Conservation (phyloP, 2,113 vertebrate species). For the Cephalopholis sonnerati region DNA sequence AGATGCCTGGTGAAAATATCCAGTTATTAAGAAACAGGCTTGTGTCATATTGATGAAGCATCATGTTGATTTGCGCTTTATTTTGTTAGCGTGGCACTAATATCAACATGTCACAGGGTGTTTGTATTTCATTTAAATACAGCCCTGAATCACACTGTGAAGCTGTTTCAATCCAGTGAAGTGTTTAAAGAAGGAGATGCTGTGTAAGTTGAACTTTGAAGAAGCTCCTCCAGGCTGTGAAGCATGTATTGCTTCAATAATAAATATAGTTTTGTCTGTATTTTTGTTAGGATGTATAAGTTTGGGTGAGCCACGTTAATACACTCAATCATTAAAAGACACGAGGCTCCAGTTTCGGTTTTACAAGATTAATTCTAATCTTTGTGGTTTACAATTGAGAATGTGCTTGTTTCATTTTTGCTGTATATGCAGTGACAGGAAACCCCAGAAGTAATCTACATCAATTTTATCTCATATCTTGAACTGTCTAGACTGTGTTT, state of each 20-base stretch:
- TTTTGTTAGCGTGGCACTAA: neutral
- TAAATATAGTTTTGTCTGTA: neutral
- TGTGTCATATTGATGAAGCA: constrained; percentile 10
- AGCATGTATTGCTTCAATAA: neutral
- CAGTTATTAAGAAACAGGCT: neutral
- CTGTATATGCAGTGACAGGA: constrained; percentile 31
- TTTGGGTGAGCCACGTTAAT: neutral
- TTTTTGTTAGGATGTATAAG: neutral
- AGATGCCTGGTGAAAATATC: neutral
- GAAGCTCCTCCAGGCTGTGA: neutral
- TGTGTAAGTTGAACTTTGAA: constrained; percentile 1
- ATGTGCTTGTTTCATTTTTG: constrained; percentile 12
- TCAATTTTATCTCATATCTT: constrained; percentile 40
- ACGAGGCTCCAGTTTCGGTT: neutral
- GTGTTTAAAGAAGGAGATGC: constrained; percentile 20
- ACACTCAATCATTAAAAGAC: neutral
- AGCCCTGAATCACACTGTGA: neutral
- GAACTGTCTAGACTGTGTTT: constrained; percentile 66
- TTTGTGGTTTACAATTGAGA: constrained; percentile 8
- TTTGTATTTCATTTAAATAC: constrained; percentile 28
- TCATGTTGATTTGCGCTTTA: neutral
- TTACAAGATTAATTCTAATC: neutral
- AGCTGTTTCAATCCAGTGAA: constrained; percentile 16
- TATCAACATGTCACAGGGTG: neutral
- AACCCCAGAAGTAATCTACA: constrained; percentile 48